Percentiles rank a stretch among this genome's conserved stretches.
Conservation (phyloP, 2,797 vertebrate species). For the Pipistrellus kuhlii region DNA sequence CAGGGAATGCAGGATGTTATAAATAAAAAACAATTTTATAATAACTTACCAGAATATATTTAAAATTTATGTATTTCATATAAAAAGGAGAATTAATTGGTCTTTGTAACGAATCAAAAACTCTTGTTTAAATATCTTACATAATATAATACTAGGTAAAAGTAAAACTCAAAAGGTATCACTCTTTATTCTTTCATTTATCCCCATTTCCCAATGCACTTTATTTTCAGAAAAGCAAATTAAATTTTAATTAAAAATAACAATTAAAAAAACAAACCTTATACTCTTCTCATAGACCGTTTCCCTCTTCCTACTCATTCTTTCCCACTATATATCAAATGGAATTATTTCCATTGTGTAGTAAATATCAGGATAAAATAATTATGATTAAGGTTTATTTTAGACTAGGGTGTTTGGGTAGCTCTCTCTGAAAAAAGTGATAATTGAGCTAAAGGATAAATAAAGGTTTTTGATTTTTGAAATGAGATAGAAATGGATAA, state of each 20-base stretch:
- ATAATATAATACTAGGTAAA: not conserved
- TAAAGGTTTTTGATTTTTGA: not conserved
- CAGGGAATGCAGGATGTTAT: not conserved
- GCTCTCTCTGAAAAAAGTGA: not conserved
- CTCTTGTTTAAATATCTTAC: not conserved
- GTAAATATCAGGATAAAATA: not conserved
- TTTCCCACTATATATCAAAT: not conserved
- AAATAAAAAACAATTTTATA: not conserved
- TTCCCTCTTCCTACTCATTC: not conserved
- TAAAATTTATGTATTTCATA: not conserved
- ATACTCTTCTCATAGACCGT: not conserved
- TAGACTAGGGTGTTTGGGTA: not conserved
- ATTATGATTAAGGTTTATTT: not conserved
- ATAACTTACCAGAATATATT: not conserved
- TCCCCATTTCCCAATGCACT: not conserved
- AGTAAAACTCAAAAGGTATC: not conserved
- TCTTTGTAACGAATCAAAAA: not conserved
- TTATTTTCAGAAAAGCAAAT: not conserved
- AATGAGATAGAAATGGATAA: not conserved
- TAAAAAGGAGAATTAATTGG: not conserved
- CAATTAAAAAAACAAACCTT: not conserved
- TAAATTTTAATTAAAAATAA: constrained; percentile 20
- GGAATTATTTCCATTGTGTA: not conserved
- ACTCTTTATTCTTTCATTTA: not conserved
- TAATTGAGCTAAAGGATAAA: not conserved